These are phyloP conservation scores for Camarhynchus parvulus DNA, from an alignment of 2,113 vertebrate species.

Conservation along the genomic window DNA sequence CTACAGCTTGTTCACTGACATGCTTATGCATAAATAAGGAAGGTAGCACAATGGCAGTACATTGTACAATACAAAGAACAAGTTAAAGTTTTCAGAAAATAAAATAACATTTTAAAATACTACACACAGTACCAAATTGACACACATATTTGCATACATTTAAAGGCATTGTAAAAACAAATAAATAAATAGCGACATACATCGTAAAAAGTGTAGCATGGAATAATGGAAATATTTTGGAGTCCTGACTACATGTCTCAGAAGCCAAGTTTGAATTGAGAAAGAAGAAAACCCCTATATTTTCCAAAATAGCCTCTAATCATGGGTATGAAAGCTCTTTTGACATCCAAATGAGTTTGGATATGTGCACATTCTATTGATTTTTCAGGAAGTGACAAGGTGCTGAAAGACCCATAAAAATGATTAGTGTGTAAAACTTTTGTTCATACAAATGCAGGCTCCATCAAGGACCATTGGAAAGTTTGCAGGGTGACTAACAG, in stretches of 20 bases:
- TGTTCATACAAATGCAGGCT: not conserved
- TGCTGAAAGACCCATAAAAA: conserved; percentile 43
- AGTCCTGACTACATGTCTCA: not conserved
- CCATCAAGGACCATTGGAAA: not conserved
- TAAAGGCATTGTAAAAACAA: not conserved
- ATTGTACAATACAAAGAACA: not conserved
- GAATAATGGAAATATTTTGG: not conserved
- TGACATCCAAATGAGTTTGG: not conserved
- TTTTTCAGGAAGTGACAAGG: conserved; percentile 12
- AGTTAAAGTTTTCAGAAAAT: not conserved
- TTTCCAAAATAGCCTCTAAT: conserved; percentile 3
- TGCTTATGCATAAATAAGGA: not conserved
- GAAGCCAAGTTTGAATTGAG: not conserved
- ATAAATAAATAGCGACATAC: not conserved
- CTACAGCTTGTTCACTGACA: not conserved
- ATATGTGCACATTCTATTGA: conserved; percentile 18
- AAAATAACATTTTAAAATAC: not conserved
- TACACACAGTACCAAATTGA: not conserved
- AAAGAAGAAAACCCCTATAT: not conserved
- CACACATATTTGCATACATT: not conserved
- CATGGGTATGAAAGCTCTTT: not conserved
- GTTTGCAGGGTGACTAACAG: conserved; percentile 3
- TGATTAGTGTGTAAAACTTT: conserved; percentile 19
- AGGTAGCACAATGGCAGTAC: not conserved
- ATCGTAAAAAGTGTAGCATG: not conserved